Percentiles rank a stretch among this genome's conserved stretches.
These are phyloP conservation scores for Spodoptera litura DNA, from an alignment of 1,140 invertebrate genomes.

Conservation along the genomic window DNA sequence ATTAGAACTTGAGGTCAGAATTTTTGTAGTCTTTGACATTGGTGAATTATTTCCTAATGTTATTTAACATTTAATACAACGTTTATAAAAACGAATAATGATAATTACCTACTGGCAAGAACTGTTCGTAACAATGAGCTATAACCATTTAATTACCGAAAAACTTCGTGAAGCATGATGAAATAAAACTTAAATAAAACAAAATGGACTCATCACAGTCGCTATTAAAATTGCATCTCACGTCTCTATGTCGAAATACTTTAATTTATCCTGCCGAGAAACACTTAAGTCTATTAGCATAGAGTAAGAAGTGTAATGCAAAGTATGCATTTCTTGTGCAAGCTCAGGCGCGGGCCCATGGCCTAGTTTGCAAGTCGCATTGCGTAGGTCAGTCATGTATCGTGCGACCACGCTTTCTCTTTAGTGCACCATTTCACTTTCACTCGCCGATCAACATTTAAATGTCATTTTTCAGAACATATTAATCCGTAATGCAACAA, in stretches of 20 bases:
- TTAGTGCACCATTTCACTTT: conserved; percentile 73
- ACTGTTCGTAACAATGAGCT: too few species aligned
- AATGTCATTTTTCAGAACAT: conserved; percentile 44
- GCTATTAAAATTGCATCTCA: conserved; percentile 22
- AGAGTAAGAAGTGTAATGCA: conserved; percentile 52
- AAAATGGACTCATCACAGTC: neutral
- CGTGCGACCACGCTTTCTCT: conserved; percentile 71
- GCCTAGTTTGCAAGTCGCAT: conserved; percentile 68
- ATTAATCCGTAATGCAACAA: conserved; percentile 22
- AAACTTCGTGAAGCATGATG: too few species aligned
- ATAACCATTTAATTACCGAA: too few species aligned
- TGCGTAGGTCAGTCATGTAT: conserved; percentile 79
- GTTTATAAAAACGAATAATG: too few species aligned
- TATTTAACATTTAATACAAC: neutral
- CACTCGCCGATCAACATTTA: conserved; percentile 64
- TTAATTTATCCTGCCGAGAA: conserved; percentile 33
- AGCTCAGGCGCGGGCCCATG: conserved; percentile 62
- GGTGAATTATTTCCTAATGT: neutral
- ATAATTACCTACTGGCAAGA: too few species aligned
- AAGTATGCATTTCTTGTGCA: conserved; percentile 63
- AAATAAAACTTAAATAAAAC: neutral
- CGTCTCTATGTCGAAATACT: conserved; percentile 28
- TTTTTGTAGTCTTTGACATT: neutral
- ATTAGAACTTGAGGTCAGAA: neutral
- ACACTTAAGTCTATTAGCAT: conserved; percentile 43